A percentile compares a stretch with the other conserved stretches of the same genome.
Evolutionary conservation across 1,140 invertebrate genomes (phyloP).

Genomic region (Oedothorax gibbosus): DNA sequence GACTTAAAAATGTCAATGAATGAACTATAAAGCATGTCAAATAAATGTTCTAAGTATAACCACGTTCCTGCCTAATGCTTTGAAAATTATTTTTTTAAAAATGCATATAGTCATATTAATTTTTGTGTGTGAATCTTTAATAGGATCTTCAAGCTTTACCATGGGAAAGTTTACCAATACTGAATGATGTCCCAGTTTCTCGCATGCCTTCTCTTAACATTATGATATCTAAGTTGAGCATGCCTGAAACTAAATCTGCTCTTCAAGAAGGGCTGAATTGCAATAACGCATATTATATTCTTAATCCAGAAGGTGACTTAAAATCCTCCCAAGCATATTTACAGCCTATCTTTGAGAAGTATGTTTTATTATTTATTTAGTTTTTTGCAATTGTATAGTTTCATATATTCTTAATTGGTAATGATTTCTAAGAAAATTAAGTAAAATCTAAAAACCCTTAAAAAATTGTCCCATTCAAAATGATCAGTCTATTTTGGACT

Average conservation of each 20-base stretch:
- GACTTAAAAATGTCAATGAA: too few species aligned
- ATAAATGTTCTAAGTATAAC: too few species aligned
- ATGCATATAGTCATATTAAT: too few species aligned
- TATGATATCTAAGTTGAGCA: conserved; percentile 74
- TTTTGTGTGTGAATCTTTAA: conserved; percentile 60
- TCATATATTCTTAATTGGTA: neutral
- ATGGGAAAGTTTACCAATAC: conserved; percentile 78
- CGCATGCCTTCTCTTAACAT: conserved; percentile 81
- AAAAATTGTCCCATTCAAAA: too few species aligned
- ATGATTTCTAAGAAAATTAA: neutral
- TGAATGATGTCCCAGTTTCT: conserved; percentile 75
- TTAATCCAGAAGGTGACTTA: conserved; percentile 79
- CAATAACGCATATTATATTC: conserved; percentile 73
- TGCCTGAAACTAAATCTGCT: neutral
- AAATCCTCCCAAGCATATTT: conserved; percentile 77
- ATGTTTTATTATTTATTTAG: conserved; percentile 28
- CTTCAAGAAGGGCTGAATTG: conserved; percentile 62
- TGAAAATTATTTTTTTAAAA: too few species aligned
- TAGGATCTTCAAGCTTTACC: conserved; percentile 80
- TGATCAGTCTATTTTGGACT: too few species aligned
- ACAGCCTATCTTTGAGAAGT: conserved; percentile 66
- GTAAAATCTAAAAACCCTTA: too few species aligned
- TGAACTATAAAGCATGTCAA: too few species aligned
- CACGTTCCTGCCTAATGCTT: too few species aligned
- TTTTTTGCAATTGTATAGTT: neutral